Evolutionary conservation across 2,888 invertebrate species (phyloP).

Genomic region (Ectemnius lituratus): DNA sequence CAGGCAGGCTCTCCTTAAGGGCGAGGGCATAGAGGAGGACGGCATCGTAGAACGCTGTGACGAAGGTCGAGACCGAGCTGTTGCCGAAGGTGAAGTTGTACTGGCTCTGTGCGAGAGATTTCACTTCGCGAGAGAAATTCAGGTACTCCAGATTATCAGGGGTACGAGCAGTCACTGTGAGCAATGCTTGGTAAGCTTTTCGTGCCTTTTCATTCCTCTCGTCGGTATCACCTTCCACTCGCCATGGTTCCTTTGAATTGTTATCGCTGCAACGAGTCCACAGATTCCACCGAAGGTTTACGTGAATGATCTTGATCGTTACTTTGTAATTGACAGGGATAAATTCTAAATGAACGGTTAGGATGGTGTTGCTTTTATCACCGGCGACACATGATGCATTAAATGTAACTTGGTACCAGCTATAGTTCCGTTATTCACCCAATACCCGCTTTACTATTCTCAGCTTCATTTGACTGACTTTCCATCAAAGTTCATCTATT

Average conservation of each 20-base stretch:
- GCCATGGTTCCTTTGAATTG: conserved; percentile 88
- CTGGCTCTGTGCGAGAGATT: conserved; percentile 83
- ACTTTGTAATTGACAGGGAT: conserved; percentile 28
- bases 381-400: too few species aligned
- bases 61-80: conserved; percentile 92
- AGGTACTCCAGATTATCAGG: conserved; percentile 88
- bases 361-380: too few species aligned
- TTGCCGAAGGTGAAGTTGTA: conserved; percentile 87
- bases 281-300: conserved; percentile 5
- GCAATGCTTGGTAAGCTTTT: conserved; percentile 90
- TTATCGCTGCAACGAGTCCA: conserved; percentile 64
- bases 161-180: conserved; percentile 92
- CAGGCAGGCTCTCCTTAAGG: conserved; percentile 89
- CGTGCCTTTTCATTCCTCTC: conserved; percentile 91
- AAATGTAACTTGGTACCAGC: too few species aligned
- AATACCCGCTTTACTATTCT: too few species aligned
- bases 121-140: conserved; percentile 87
- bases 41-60: conserved; percentile 97
- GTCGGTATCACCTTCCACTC: conserved; percentile 86
- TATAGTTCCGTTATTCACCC: too few species aligned
- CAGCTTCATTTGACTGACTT: not conserved
- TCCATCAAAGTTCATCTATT: not conserved
- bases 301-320: conserved; percentile 22
- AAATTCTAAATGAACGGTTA: not conserved
- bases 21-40: conserved; percentile 95